phyloP scores from a whole-genome alignment of 1,140 invertebrate genomes.

The Drosophila ambigua region DNA sequence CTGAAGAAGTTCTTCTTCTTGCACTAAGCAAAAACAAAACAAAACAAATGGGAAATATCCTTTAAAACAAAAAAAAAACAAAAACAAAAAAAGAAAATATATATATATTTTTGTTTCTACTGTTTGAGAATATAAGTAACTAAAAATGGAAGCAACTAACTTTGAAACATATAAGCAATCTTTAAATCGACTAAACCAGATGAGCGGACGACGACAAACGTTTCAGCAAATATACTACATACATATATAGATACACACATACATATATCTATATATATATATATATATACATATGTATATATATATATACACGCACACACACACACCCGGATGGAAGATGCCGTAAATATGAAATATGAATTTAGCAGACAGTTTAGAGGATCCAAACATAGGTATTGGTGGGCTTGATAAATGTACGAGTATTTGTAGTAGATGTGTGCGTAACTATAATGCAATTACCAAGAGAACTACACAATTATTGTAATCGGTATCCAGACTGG shows the following conservation, averaged over 20 bases:
- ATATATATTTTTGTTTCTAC: slow-evolving; percentile 61
- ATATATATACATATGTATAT: slow-evolving; percentile 42
- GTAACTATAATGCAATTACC: slow-evolving; percentile 48
- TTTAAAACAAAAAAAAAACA: slow-evolving; percentile 13
- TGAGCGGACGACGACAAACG: slow-evolving; percentile 49
- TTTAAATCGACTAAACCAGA: slow-evolving; percentile 70
- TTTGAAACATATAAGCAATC: slow-evolving; percentile 80
- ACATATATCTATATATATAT: slow-evolving; percentile 37
- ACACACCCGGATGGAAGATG: slow-evolving; percentile 9
- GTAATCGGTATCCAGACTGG: slow-evolving; percentile 34
- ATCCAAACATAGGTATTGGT: slow-evolving; percentile 53
- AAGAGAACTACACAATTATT: slow-evolving; percentile 38
- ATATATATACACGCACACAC: slow-evolving; percentile 31
- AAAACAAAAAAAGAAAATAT: slow-evolving; percentile 13
- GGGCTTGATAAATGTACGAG: slow-evolving; percentile 60
- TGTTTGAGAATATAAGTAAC: slow-evolving; percentile 59
- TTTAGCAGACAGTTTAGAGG: slow-evolving; percentile 34
- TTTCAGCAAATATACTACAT: slow-evolving; percentile 56
- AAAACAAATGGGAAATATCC: slow-evolving; percentile 28
- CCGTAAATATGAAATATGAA: slow-evolving; percentile 32
- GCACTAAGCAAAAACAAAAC: slow-evolving; percentile 67
- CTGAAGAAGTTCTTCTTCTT: slow-evolving; percentile 78
- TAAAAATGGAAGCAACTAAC: slow-evolving; percentile 71
- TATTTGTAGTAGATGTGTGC: slow-evolving; percentile 65
- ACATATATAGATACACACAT: slow-evolving; percentile 18